Evolutionary conservation across 2,888 invertebrate genomes (phyloP), one percentile per base, ranked within the genome.

Genomic region (Ochropleura leucogaster): DNA sequence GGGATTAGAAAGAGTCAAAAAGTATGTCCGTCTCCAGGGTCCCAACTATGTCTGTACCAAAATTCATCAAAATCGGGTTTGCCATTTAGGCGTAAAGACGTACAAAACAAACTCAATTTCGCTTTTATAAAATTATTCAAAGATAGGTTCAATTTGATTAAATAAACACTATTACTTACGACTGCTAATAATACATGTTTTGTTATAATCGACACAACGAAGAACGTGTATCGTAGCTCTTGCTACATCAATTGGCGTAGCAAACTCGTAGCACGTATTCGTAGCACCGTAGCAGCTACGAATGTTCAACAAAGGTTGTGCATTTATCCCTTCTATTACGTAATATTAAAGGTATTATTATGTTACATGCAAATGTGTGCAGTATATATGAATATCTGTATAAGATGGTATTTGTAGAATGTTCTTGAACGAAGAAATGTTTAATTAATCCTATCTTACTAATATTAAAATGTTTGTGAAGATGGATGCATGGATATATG

Each of bases 281-380:
- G 84, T 72, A 72, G 68, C 84, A 69, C 12, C 75, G 76, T 75
- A 81, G 71, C 72, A 44, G 57, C 72, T 79, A 68, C 65, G 68
- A 81, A 65, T 4, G 53, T 66, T n/a, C 16, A 46, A 68, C 20
- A 42, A 44, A 57, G 59, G 20, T 57, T 20, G 14, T 55, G 60
- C 74, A 40, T 65, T 51, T 18, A 78, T 53, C 42, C 18, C 20
- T 53, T 12, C n/a, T 47, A 55, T 40, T 40, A 72, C 8, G 20
- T 47, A 18, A 16, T 42, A 57, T 40, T 30, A 73, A 4, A 57
- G 30, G 10, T 7, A 42, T 51, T 77, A 63, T 76, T 30, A 30
- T 16, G 51, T 63, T 74, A 51, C n/a, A 60, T 44, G 47, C 30
- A 64, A 72, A 79, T 59, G 57, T 6, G 7, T 60, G 4, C 16